Evolutionary conservation across 2,888 invertebrate genomes (phyloP).

Genomic region (Microchrysa polita): DNA sequence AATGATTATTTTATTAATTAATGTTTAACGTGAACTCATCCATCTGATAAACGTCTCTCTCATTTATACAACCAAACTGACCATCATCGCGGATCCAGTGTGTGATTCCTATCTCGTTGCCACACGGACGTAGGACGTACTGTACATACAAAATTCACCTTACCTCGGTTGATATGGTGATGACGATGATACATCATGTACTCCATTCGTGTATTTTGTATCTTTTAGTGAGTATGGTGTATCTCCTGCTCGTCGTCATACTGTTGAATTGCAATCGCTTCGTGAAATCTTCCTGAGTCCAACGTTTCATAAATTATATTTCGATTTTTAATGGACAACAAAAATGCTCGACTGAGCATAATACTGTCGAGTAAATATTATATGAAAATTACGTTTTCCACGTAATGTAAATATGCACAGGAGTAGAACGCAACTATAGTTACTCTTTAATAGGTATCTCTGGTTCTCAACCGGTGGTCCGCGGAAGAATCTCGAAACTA

Average conservation of each 20-base stretch:
- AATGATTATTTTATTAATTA: slow-evolving; percentile 37
- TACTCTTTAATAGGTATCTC: too few relatives aligned
- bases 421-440: too few relatives aligned
- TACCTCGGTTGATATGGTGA: background rate
- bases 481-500: too few relatives aligned
- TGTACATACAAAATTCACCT: too few relatives aligned
- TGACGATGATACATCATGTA: too few relatives aligned
- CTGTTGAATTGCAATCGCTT: slow-evolving; percentile 3
- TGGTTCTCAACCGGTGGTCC: too few relatives aligned
- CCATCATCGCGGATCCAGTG: slow-evolving; percentile 10
- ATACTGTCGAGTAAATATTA: background rate
- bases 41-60: slow-evolving; percentile 21
- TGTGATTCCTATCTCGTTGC: background rate
- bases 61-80: background rate
- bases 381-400: too few relatives aligned
- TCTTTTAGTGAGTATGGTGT: background rate
- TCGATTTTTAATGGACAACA: slow-evolving; percentile 38
- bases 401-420: too few relatives aligned
- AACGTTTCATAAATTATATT: slow-evolving; percentile 34
- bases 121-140: too few relatives aligned
- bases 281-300: slow-evolving; percentile 11
- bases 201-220: background rate
- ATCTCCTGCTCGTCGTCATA: too few relatives aligned
- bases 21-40: slow-evolving; percentile 35
- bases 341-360: slow-evolving; percentile 21